Base-by-base conservation (phyloP, 2,888 invertebrate species). In the Dermolepida albohirtum region DNA sequence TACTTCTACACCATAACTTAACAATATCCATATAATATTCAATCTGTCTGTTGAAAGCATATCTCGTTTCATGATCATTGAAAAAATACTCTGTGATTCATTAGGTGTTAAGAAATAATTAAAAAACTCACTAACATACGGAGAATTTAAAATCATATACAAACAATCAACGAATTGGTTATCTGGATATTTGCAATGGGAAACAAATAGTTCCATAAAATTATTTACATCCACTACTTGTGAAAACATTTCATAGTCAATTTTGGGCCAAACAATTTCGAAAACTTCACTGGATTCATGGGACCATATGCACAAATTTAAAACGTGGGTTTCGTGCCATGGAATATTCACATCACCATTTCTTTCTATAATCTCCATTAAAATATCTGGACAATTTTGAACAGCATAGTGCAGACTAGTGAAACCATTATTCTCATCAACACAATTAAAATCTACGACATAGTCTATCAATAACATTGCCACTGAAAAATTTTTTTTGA, bases 271-370 rank as follows among this genome's bases (percentile, higher is more conserved):
- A 1, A 54, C 14, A 11, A 8, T 14, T 54, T 40, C 40, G 7
- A 54, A 54, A 0, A 17, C 11, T 40, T 54, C 29, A 40, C 54
- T 40, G 11, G 7, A 17, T 14, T 10, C 11, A 17, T 54, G 54
- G 16, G 40, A 54, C 54, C 54, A 54, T 40, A 54, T 17, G n/a
- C 54, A 54, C 8, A 54, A 5, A 17, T 11, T 12, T 54, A 40
- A 17, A 11, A 12, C 11, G 1, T 54, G 54, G 10, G 54, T 54
- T 8, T 40, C 40, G 54, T 29, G 17, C 54, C 54, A 54, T 5
- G 40, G 40, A 11, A 54, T 17, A 14, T 54, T 54, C 2, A 54
- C 17, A 14, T 54, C 54, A n/a, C 40, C 54, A 40, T 40, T 40
- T 17, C 40, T 39, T 16, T 16, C 16, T 6, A 54, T 54, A 39